These are phyloP conservation scores for Acanthurus lineatus DNA, from an alignment of 2,797 vertebrate genomes.

Conservation along the genomic window DNA sequence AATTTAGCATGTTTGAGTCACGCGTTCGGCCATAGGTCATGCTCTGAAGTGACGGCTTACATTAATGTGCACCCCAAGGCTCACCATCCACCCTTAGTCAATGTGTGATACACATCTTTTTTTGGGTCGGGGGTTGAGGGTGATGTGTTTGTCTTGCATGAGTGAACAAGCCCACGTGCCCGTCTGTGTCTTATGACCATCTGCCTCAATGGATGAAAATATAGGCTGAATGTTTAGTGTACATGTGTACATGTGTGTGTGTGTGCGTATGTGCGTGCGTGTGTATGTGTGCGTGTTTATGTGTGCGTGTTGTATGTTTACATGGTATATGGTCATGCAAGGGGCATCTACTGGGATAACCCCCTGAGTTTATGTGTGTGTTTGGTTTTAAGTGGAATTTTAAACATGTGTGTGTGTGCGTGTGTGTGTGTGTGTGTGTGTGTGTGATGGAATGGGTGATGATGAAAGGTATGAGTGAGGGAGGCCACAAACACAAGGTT, in stretches of 20 bases:
- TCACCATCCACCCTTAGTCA: constrained; percentile 65
- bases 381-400: constrained; percentile 39
- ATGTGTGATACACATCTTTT: constrained; percentile 54
- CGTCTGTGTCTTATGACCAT: constrained; percentile 69
- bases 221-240: constrained; percentile 51
- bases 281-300: constrained; percentile 20
- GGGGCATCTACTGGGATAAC: constrained; percentile 58
- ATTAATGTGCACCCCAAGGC: constrained; percentile 77
- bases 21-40: constrained; percentile 72
- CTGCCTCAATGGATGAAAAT: constrained; percentile 61
- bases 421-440: constrained; percentile 1
- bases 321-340: constrained; percentile 53
- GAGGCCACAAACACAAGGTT: constrained; percentile 23
- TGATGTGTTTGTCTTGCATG: constrained; percentile 57
- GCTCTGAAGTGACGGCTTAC: constrained; percentile 74
- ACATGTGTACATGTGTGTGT: constrained; percentile 33
- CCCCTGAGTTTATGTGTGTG: constrained; percentile 17
- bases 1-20: constrained; percentile 80
- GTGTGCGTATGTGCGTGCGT: constrained; percentile 6
- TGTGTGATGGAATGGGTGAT: constrained; percentile 58
- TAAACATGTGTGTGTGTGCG: constrained; percentile 7
- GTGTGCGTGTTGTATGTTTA: constrained; percentile 36
- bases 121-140: not conserved
- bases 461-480: constrained; percentile 76
- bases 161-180: constrained; percentile 70